Evolutionary conservation across 2,113 vertebrate genomes (phyloP), one percentile per base, ranked within the genome.

Genomic region (Sakesphorus luctuosus): DNA sequence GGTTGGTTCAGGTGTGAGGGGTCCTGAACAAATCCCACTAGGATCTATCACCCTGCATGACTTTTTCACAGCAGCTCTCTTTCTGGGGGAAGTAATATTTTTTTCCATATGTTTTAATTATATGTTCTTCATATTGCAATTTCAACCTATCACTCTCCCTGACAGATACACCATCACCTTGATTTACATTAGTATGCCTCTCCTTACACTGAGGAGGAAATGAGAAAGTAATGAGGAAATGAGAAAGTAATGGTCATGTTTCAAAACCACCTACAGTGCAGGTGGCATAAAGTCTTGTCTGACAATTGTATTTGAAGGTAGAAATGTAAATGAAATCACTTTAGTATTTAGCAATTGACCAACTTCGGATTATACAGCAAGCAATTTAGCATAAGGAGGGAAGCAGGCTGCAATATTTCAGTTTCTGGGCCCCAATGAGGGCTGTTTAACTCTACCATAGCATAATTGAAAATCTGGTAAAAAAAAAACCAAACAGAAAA

Each of bases 221-320:
- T 81, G 73, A 65, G 76, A 93, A 87, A 66, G 66, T 67, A 84
- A 75, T 50, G 31, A 90, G 36, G 55, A 94, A 87, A 96, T 78
- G 77, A 69, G 76, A 93, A 87, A 66, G 56, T 52, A 84, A 75
- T 52, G 56, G 56, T 53, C 43, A 2, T 92, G 75, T 93, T 95
- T 95, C 69, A 87, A 66, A 83, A 38, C 50, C 13, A 38, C 69
- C 82, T 85, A 35, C 38, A 47, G 62, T 67, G 56, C 33, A 82
- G 20, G 38, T 75, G 75, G 47, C 71, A 67, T 92, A 79, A 94
- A 90, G 40, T 63, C 43, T 92, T 71, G 62, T 50, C 67, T 82
- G 74, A 63, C 33, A 59, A 90, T 92, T 85, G 47, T 38, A 68
- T 90, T 43, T 85, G 78, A 92, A 75, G 62, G 33, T 43, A 90